Percentiles rank a stretch among this genome's conserved stretches.
Conservation (phyloP, 2,888 invertebrate species). For the Drosophila picticornis region DNA sequence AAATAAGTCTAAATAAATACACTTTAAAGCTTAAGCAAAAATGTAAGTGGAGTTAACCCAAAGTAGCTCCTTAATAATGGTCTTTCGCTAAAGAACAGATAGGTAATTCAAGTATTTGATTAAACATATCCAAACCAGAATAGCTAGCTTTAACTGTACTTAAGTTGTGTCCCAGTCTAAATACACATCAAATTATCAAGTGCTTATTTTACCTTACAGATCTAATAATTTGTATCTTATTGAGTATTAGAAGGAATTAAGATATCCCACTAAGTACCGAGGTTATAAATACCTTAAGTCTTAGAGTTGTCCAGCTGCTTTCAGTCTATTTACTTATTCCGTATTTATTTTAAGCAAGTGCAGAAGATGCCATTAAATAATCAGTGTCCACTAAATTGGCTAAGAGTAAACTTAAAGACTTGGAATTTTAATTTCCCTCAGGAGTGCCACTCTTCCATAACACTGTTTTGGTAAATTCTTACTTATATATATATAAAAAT, state of each 20-base stretch:
- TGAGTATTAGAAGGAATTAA: neutral
- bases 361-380: neutral
- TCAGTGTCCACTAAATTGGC: neutral
- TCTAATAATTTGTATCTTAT: neutral
- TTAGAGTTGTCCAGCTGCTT: neutral
- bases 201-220: neutral
- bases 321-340: neutral
- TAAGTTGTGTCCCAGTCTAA: neutral
- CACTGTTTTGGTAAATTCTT: too few relatives aligned
- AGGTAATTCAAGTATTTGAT: neutral
- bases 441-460: neutral
- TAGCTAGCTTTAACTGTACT: neutral
- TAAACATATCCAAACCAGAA: neutral
- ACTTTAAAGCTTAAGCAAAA: too few relatives aligned
- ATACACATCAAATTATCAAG: neutral
- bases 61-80: neutral
- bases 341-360: neutral
- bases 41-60: neutral
- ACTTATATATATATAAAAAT: neutral
- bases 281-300: neutral
- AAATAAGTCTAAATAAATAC: neutral
- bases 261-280: neutral
- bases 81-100: too few relatives aligned
- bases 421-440: neutral
- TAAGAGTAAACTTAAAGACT: neutral